Evolutionary conservation across 1,140 invertebrate species (phyloP), one percentile per base, ranked within the genome.

Genomic region (Aphelenchoides besseyi): DNA sequence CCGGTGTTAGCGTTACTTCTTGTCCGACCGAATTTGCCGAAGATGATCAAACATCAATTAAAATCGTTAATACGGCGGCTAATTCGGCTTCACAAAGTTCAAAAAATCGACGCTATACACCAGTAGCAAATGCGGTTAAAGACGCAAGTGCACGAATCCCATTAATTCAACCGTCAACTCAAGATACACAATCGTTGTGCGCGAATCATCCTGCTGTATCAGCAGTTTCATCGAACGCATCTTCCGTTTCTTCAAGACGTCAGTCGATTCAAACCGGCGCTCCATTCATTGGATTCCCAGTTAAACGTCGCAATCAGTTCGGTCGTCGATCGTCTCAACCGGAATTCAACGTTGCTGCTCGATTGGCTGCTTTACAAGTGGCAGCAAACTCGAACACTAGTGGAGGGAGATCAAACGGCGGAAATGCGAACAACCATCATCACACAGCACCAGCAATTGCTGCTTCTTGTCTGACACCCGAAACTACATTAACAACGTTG

Each of bases 261-360:
- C 75, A 77, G 37, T 82, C 79, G 5, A 76, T 82, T n/a, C 80
- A 82, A 71, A 74, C 76, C 9, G 81, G 73, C 5, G 81, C 82
- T 36, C 79, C 79, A 5, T 71, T 72, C 32, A 82, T 82, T 48
- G 81, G 80, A 26, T 82, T 82, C 57, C 77, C 77, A 30, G 71
- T 77, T 9, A 79, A 55, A 55, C 64, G 30, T 16, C 68, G 69
- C 12, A 12, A 12, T 37, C 67, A 70, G 35, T 73, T 79, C 32
- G 36, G 55, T 41, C 57, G 76, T 28, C 71, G 74, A 28, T 62
- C 74, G 2, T 66, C 76, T 3, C 74, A 74, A 30, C 72, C 72
- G 1, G 69, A 67, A 36, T 30, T 74, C 30, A 74, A 76, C 26
- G 36, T 66, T 35, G 41, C 41, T 29, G 59, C 64, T 2, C n/a